Evolutionary conservation across 2,113 vertebrate species (phyloP).

Genomic region (Toxotes chatareus): DNA sequence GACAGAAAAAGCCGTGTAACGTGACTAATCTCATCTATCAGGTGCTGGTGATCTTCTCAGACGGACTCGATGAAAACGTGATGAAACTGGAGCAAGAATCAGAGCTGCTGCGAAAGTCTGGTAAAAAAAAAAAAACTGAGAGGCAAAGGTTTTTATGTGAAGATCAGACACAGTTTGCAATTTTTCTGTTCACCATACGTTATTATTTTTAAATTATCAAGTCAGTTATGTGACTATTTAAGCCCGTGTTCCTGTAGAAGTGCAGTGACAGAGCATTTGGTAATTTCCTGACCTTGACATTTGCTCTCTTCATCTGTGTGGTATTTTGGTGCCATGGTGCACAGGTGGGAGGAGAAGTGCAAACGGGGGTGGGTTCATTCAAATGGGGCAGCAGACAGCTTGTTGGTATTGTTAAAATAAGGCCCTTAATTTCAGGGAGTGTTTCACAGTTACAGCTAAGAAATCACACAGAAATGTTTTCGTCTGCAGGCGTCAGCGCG

Average conservation of each 20-base stretch:
- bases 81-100: constrained; percentile 79
- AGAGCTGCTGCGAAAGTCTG: constrained; percentile 76
- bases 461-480: background rate
- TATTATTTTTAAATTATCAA: background rate
- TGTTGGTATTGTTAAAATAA: background rate
- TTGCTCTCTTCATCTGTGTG: too few species aligned
- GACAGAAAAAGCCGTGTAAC: background rate
- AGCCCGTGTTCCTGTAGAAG: too few species aligned
- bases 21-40: constrained; percentile 52
- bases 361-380: too few species aligned
- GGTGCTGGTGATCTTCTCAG: constrained; percentile 91
- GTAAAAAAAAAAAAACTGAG: constrained; percentile 68
- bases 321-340: too few species aligned
- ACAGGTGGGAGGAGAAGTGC: too few species aligned
- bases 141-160: background rate
- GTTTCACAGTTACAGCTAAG: background rate
- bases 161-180: background rate
- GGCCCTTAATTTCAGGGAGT: background rate
- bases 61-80: constrained; percentile 86
- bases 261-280: too few species aligned
- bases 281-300: too few species aligned
- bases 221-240: background rate
- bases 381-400: too few species aligned
- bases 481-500: constrained; percentile 83
- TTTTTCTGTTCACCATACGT: background rate